Conservation (phyloP, 2,113 vertebrate genomes). For the Regulus satrapa region DNA sequence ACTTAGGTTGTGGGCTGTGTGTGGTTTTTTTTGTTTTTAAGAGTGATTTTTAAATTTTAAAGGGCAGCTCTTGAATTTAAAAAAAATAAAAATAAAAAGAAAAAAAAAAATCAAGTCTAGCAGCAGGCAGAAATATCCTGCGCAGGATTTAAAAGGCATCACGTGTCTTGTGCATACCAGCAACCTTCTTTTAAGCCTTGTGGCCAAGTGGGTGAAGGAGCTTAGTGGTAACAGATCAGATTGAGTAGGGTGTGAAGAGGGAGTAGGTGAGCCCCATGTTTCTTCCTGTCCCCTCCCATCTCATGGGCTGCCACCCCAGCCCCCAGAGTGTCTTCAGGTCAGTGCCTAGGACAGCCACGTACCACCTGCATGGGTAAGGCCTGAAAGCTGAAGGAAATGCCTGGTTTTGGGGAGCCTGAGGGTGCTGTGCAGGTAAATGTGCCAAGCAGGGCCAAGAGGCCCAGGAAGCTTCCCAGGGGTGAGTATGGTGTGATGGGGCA, state of each 20-base stretch:
- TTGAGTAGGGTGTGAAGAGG: neutral
- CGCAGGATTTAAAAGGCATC: constrained; percentile 1
- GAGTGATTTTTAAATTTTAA: constrained; percentile 18
- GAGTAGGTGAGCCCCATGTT: neutral
- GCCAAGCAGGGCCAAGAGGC: neutral
- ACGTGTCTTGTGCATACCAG: neutral
- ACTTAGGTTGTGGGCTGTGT: neutral
- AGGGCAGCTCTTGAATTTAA: neutral
- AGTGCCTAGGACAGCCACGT: neutral
- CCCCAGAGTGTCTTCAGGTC: fast-evolving
- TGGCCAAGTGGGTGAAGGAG: neutral
- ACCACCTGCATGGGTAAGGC: neutral
- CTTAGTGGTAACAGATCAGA: neutral
- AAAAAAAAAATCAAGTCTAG: neutral
- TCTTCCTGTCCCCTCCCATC: neutral
- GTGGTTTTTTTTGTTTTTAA: neutral
- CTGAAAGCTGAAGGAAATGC: neutral
- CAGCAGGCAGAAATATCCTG: neutral
- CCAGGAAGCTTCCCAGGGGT: neutral
- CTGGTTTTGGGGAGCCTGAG: neutral
- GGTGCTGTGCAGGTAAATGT: neutral
- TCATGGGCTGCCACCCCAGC: neutral
- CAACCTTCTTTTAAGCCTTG: neutral
- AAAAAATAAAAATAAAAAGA: neutral
- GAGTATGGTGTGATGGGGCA: neutral